Base-by-base conservation (phyloP, 2,888 invertebrate species). In the Ephialtes manifestator region DNA sequence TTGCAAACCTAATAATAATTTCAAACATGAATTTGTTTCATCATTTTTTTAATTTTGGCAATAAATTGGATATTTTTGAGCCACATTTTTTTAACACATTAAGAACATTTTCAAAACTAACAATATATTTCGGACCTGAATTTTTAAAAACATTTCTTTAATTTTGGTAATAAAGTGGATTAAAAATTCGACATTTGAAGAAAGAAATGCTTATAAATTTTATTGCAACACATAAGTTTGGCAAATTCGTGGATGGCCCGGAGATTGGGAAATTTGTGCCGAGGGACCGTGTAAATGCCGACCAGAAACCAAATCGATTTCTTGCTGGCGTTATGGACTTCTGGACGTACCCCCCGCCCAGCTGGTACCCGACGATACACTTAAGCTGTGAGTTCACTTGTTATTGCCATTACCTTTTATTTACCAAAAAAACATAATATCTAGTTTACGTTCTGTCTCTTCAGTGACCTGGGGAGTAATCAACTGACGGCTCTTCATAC, bases 381-480 rank as follows among this genome's bases (percentile, higher is more conserved):
- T 95, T 55, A 95, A 95, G 83, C 95, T 97, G 97, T 97, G 94
- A 95, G 95, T 93, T 24, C 5, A 70, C 4, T 58, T 31, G 4
- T 20, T 58, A 35, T 35, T 0, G 4, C 13, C 15, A 43, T 18
- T 48, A 10, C 10, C 0, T 13, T 20, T 20, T 28, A 39, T 35
- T 5, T 39, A 13, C 35, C 0, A 77, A 20, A 15, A 8, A 7
- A 75, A 55, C 35, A 46, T 15, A 24, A 24, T 43, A 79, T 35
- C 53, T 43, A 60, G 81, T 70, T 5, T 51, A 76, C 18, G 7
- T 11, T 15, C 15, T 13, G 20, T 76, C 20, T 46, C 11, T 51
- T 13, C n/a, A 97, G 97, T 79, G 97, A 97, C 90, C 94, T 97
- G 83, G 97, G 97, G 20, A 96, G 96, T 4, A 97, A 97, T 92